phyloP scores from a whole-genome alignment of 2,113 vertebrate species.

The Elachura formosa region DNA sequence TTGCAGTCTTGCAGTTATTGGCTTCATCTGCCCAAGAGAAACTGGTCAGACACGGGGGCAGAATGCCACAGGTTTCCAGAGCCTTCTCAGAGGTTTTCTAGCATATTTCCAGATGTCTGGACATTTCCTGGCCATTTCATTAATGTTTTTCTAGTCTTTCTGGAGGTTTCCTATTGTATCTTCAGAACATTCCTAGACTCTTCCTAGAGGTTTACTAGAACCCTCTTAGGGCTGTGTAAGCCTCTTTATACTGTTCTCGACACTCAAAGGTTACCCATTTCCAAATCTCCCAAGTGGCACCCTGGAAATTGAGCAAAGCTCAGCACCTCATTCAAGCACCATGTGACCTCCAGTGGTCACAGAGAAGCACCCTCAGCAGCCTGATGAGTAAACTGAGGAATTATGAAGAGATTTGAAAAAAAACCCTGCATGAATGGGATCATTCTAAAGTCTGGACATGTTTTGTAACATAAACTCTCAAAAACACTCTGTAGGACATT shows the following conservation, averaged over 20 bases:
- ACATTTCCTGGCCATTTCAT: background rate
- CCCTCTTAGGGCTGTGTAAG: background rate
- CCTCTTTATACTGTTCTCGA: background rate
- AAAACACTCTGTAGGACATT: fast-evolving
- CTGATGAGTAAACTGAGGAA: background rate
- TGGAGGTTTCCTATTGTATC: background rate
- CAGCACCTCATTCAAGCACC: background rate
- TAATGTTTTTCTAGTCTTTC: background rate
- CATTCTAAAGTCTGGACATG: background rate
- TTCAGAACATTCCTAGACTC: background rate
- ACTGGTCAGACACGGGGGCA: background rate
- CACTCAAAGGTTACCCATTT: background rate
- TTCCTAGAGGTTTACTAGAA: background rate
- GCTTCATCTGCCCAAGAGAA: background rate
- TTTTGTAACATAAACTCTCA: background rate
- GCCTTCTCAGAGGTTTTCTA: background rate
- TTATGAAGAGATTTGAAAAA: background rate
- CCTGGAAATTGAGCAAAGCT: background rate
- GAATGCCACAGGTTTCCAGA: background rate
- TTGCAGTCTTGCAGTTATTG: fast-evolving
- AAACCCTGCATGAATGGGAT: fast-evolving
- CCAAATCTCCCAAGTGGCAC: background rate
- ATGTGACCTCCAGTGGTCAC: fast-evolving
- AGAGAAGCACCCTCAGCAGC: background rate
- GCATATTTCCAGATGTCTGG: background rate